Percentiles rank a stretch among this genome's conserved stretches.
Conservation (phyloP, 2,797 vertebrate genomes). For the Potorous gilbertii region DNA sequence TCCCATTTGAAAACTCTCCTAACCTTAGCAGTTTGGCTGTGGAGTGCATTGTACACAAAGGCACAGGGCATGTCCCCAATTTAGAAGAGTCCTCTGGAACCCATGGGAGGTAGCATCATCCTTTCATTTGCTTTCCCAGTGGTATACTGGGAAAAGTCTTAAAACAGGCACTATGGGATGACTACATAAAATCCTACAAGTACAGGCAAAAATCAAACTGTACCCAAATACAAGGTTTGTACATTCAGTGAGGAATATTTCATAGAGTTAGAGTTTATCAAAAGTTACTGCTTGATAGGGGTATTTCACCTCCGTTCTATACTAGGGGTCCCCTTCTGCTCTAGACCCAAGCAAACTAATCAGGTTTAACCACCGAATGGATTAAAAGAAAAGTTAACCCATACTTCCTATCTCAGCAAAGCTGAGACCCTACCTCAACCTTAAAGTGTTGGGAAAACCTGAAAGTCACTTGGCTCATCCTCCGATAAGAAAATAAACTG, state of each 20-base stretch:
- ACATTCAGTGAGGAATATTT: neutral
- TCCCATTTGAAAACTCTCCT: neutral
- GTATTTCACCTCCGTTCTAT: neutral
- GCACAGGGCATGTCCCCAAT: too few species aligned
- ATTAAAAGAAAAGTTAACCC: neutral
- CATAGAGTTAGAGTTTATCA: neutral
- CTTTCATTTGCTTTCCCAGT: too few species aligned
- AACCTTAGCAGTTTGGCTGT: neutral
- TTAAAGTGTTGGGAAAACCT: neutral
- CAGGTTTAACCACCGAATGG: neutral
- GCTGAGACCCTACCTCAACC: neutral
- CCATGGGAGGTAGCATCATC: neutral
- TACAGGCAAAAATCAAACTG: neutral
- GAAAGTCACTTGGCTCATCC: neutral
- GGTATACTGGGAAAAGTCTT: neutral
- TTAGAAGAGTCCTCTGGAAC: neutral
- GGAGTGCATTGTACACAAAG: too few species aligned
- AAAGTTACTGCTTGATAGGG: neutral
- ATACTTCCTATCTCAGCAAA: neutral
- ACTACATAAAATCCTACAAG: neutral
- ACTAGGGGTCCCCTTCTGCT: neutral
- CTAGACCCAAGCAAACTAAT: neutral
- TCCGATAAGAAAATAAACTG: neutral
- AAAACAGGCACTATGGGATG: neutral
- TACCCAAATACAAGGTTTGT: neutral